phyloP scores from a whole-genome alignment of 2,113 vertebrate genomes.

The Elaphurus davidianus region DNA sequence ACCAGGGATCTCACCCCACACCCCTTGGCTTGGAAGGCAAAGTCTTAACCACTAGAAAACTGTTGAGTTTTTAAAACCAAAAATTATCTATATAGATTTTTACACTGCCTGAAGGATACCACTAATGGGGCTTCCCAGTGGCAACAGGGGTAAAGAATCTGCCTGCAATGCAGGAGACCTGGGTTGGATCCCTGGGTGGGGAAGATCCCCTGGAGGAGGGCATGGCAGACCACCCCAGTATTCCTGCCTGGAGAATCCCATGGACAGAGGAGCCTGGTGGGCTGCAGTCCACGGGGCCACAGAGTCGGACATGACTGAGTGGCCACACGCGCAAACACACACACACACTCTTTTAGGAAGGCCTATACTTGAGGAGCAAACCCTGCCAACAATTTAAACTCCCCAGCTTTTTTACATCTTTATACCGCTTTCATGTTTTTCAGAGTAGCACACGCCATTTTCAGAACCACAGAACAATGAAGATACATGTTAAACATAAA shows the following conservation, averaged over 20 bases:
- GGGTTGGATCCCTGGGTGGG: background rate
- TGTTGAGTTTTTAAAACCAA: background rate
- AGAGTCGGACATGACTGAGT: background rate
- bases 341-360: accelerated
- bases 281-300: background rate
- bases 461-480: background rate
- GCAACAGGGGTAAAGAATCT: background rate
- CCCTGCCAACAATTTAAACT: accelerated
- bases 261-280: background rate
- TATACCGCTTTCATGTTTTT: background rate
- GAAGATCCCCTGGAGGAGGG: background rate
- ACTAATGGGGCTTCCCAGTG: background rate
- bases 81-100: background rate
- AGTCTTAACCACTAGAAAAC: background rate
- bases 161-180: background rate
- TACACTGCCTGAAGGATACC: background rate
- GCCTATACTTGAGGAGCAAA: accelerated
- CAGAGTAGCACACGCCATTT: background rate
- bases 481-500: background rate
- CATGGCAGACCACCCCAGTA: background rate
- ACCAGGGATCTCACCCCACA: background rate
- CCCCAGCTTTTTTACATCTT: accelerated
- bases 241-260: background rate
- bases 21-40: background rate
- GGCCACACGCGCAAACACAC: no score